Base-by-base conservation (phyloP, 1,140 invertebrate genomes). In the Scaptomyza hsui region DNA sequence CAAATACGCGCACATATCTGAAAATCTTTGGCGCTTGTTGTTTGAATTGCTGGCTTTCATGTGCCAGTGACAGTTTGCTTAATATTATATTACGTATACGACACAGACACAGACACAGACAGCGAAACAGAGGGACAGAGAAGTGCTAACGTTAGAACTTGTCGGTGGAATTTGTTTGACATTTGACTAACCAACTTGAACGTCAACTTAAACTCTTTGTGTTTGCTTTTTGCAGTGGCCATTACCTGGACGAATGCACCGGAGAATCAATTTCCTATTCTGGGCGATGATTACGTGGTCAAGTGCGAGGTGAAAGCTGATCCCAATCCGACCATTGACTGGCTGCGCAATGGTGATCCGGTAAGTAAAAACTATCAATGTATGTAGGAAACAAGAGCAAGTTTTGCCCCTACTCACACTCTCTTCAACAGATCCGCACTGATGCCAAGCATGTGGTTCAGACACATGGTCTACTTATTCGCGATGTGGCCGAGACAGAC, bases 221-320 rank as follows among this genome's bases (percentile, higher is more conserved):
- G 16, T 10, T 2, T 0, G n/a, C 0, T 1, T 37, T 37, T 39
- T 72, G 5, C 91, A 97, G 96, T 96, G 77, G 94, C 95, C 18
- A 97, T 98, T 19, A 96, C 94, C 45, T 98, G 95, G 94, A 94
- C 94, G 16, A 95, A 98, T 90, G 97, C 97, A 0, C 96, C 97
- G n/a, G 92, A 92, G 73, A 94, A 96, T 88, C 97, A 98, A 91
- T 95, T 94, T 89, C 95, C 97, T 0, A 95, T 95, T n/a, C 93
- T 96, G 19, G 95, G 94, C 3, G 92, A 94, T 55, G 94, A 96
- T 68, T 97, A 95, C 80, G 94, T 94, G 91, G 94, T 98, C 6
- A 94, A 94, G 86, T 99, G 98, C 81, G 94, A 95, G 91, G 97
- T 98, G 0, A 94, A 94, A 48, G 96, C 97, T 0, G 95, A 95